Percentiles rank a stretch among this genome's conserved stretches.
Conservation (phyloP, 2,888 invertebrate species). For the Desoria tigrina region DNA sequence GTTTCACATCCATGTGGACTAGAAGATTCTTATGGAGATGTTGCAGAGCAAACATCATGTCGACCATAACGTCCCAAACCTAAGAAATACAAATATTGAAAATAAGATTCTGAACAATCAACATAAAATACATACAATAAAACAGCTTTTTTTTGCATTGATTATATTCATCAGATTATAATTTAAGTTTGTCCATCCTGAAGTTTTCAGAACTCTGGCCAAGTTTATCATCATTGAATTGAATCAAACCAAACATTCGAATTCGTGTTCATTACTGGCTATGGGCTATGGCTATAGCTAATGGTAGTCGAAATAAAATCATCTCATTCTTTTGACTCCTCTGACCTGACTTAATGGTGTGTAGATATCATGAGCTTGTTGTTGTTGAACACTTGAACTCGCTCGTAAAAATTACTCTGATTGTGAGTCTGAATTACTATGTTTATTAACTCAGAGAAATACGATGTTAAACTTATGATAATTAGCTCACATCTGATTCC, state of each 20-base stretch:
- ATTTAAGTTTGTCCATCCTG: slow-evolving; percentile 3
- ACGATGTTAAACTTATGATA: no score
- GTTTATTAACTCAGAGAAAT: no score
- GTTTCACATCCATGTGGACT: slow-evolving; percentile 75
- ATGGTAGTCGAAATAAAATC: no score
- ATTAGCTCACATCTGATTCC: slow-evolving; percentile 35
- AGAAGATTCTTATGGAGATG: slow-evolving; percentile 69
- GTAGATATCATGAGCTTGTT: no score
- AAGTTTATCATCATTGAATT: slow-evolving; percentile 11
- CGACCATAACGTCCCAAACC: slow-evolving; percentile 52
- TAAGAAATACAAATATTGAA: slow-evolving; percentile 22
- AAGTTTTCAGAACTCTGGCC: slow-evolving; percentile 12
- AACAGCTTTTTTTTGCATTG: no score
- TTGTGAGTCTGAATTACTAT: no score
- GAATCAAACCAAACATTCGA: slow-evolving; percentile 10
- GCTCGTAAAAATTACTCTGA: no score
- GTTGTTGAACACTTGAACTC: no score
- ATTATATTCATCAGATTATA: slow-evolving; percentile 1
- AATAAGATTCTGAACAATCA: not conserved
- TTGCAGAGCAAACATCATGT: slow-evolving; percentile 63
- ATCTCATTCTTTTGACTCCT: no score
- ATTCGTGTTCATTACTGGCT: no score
- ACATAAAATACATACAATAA: slow-evolving; percentile 11
- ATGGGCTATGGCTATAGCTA: no score
- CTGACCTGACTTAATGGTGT: no score